These are phyloP conservation scores for Dinothrombium tinctorium DNA, from an alignment of 1,140 invertebrate genomes.

Conservation along the genomic window DNA sequence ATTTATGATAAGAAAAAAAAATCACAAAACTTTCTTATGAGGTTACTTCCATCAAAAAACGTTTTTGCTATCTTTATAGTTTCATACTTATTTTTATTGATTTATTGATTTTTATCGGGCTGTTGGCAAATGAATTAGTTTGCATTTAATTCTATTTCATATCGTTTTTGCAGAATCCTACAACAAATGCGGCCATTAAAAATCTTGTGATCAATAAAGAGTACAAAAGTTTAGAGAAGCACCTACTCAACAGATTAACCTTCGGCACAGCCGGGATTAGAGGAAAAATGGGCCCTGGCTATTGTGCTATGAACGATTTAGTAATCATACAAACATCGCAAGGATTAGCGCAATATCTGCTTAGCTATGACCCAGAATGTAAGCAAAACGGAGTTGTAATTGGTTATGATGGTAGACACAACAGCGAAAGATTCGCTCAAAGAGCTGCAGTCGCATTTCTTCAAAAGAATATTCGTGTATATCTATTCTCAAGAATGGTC, in stretches of 20 bases:
- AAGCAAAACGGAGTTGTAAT: conserved; percentile 50
- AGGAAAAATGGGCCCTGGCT: conserved; percentile 74
- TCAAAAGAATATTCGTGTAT: conserved; percentile 46
- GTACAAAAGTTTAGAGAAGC: neutral
- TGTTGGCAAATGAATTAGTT: too few species aligned
- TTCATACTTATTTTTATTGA: too few species aligned
- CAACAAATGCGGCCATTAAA: conserved; percentile 3
- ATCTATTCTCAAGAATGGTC: conserved; percentile 50
- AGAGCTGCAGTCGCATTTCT: conserved; percentile 63
- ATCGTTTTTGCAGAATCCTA: neutral
- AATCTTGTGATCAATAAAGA: conserved; percentile 1
- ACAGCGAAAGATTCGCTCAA: conserved; percentile 78
- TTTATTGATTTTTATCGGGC: too few species aligned
- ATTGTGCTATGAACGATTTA: conserved; percentile 83
- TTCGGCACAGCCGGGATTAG: conserved; percentile 23
- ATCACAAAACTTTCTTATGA: too few species aligned
- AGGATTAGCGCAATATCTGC: conserved; percentile 59
- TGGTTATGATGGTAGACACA: conserved; percentile 83
- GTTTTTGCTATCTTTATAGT: too few species aligned
- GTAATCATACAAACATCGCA: conserved; percentile 89
- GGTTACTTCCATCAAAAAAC: too few species aligned
- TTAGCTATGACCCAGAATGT: conserved; percentile 23
- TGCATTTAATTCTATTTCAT: too few species aligned
- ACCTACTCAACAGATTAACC: conserved; percentile 2
- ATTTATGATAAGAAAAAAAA: too few species aligned